Evolutionary conservation across 2,888 invertebrate genomes (phyloP).

Genomic region (Pollenia angustigena): DNA sequence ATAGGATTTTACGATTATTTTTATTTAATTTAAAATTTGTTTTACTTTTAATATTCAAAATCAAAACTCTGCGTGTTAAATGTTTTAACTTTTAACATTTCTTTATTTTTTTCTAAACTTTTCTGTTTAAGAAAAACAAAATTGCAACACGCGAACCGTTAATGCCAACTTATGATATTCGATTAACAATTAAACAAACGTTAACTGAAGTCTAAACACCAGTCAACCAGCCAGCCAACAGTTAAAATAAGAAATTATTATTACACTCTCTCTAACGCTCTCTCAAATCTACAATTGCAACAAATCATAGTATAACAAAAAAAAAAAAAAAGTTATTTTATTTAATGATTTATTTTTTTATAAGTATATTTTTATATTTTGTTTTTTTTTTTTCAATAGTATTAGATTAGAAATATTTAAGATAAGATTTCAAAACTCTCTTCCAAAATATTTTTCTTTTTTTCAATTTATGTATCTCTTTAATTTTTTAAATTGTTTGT

Average conservation of each 20-base stretch:
- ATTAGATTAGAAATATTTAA: constrained; percentile 27
- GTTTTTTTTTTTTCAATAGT: constrained; percentile 15
- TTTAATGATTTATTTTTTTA: constrained; percentile 3
- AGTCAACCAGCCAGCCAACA: constrained; percentile 44
- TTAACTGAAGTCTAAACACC: constrained; percentile 69
- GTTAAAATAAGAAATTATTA: constrained; percentile 41
- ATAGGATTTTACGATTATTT: constrained; percentile 13
- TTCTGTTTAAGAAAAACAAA: constrained; percentile 46
- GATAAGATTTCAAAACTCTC: constrained; percentile 25
- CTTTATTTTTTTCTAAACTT: constrained; percentile 36
- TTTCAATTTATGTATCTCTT: constrained; percentile 24
- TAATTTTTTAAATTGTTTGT: constrained; percentile 37
- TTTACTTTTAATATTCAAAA: constrained; percentile 33
- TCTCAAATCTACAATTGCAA: constrained; percentile 33
- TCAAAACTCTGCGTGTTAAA: constrained; percentile 43
- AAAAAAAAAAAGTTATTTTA: background rate
- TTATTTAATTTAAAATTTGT: constrained; percentile 47
- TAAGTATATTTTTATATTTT: no score
- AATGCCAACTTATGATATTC: constrained; percentile 74
- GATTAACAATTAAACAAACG: constrained; percentile 74
- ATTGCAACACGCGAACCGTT: constrained; percentile 73
- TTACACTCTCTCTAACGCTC: constrained; percentile 31
- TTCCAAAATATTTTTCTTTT: constrained; percentile 23
- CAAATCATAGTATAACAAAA: constrained; percentile 15
- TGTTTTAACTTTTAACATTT: constrained; percentile 62